Percentiles rank a stretch among this genome's conserved stretches.
phyloP scores from a whole-genome alignment of 2,797 vertebrate species.

The Nannoperca australis region DNA sequence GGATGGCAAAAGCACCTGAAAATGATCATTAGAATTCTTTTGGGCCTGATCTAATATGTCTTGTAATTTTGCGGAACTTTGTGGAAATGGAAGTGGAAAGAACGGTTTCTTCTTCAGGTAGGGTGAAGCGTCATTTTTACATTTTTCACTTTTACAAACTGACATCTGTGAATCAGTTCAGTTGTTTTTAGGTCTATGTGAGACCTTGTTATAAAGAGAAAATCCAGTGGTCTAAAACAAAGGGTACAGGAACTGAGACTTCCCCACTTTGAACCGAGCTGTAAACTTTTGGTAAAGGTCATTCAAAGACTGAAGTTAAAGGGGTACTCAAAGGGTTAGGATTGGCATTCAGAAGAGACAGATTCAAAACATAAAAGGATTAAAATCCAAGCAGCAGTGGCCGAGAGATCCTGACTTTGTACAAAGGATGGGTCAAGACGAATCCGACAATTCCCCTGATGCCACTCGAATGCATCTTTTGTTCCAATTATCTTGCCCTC shows the following conservation, averaged over 20 bases:
- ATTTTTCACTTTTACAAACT: too few relatives aligned
- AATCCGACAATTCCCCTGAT: conserved; percentile 7
- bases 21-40: neutral
- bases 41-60: neutral
- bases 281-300: neutral
- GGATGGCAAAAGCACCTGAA: neutral
- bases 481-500: too few relatives aligned
- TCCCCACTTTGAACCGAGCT: neutral
- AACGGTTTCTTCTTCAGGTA: neutral
- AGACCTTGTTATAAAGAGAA: too few relatives aligned
- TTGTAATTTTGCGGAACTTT: neutral
- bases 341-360: neutral
- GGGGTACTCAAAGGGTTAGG: neutral
- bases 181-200: too few relatives aligned
- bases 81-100: neutral
- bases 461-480: neutral
- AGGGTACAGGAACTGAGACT: neutral
- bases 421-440: neutral
- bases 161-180: too few relatives aligned
- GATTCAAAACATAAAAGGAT: neutral
- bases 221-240: neutral
- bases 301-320: neutral
- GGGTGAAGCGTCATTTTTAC: neutral
- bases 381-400: neutral
- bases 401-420: neutral